phyloP scores from a whole-genome alignment of 2,888 invertebrate species.

The Xestia rhomboidea region DNA sequence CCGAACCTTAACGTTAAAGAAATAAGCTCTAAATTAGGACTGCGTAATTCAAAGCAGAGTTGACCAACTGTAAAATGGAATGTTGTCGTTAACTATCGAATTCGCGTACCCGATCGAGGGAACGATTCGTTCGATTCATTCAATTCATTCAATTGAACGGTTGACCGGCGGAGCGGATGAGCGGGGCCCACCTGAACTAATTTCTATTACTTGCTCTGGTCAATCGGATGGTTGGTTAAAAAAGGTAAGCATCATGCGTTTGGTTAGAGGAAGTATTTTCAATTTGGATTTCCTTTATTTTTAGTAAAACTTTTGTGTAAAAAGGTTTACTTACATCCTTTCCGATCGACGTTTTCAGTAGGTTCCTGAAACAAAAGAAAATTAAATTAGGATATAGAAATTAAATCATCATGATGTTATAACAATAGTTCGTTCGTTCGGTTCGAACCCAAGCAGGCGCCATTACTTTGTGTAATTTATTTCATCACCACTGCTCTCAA shows the following conservation, averaged over 20 bases:
- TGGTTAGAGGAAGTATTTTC: constrained; percentile 24
- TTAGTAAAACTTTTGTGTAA: not conserved
- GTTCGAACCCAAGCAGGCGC: too few relatives aligned
- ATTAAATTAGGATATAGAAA: not conserved
- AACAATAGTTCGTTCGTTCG: too few relatives aligned
- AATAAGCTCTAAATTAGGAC: constrained; percentile 59
- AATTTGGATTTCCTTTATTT: constrained; percentile 29
- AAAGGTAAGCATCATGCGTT: constrained; percentile 51
- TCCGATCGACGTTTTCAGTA: constrained; percentile 6
- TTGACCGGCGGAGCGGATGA: constrained; percentile 76
- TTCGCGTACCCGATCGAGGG: constrained; percentile 68
- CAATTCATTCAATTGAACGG: constrained; percentile 78
- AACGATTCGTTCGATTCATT: constrained; percentile 69
- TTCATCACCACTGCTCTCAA: too few relatives aligned
- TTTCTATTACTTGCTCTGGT: constrained; percentile 73
- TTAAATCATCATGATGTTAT: not conserved
- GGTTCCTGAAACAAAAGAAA: constrained; percentile 42
- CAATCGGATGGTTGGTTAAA: constrained; percentile 65
- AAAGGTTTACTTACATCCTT: constrained; percentile 51
- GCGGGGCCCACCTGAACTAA: constrained; percentile 77
- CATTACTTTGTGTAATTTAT: too few relatives aligned
- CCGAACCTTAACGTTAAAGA: constrained; percentile 44
- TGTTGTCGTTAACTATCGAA: constrained; percentile 71
- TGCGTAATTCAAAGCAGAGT: constrained; percentile 43
- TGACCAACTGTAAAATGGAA: constrained; percentile 60